Percentiles rank a stretch among this genome's conserved stretches.
phyloP scores from a whole-genome alignment of 1,140 invertebrate genomes.

The Bombus balteatus region DNA sequence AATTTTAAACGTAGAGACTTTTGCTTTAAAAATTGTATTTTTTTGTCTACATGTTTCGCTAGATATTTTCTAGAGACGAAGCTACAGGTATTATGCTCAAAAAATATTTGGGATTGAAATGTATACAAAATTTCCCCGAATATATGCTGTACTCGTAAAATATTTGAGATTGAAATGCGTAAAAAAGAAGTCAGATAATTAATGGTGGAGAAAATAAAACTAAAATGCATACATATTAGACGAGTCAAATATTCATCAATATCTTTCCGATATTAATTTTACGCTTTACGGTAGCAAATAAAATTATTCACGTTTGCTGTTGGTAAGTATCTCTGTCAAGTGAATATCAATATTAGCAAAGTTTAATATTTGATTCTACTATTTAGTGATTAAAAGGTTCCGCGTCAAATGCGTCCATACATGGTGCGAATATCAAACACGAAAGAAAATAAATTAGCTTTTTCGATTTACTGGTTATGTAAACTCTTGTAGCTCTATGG shows the following conservation, averaged over 20 bases:
- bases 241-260: neutral
- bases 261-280: neutral
- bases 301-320: neutral
- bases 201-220: neutral
- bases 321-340: neutral
- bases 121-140: too few relatives aligned
- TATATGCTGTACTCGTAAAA: neutral
- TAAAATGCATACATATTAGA: too few relatives aligned
- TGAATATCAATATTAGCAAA: neutral
- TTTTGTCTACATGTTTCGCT: neutral
- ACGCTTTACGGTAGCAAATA: neutral
- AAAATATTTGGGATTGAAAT: too few relatives aligned
- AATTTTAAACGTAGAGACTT: too few relatives aligned
- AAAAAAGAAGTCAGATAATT: neutral
- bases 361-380: neutral
- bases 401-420: neutral
- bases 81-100: too few relatives aligned
- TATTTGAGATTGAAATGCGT: neutral
- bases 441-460: neutral
- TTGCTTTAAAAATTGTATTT: neutral
- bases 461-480: neutral
- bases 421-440: neutral
- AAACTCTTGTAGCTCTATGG: neutral
- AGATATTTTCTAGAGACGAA: too few relatives aligned
- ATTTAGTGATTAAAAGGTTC: neutral